These are phyloP conservation scores for Petromus typicus DNA, from an alignment of 2,113 vertebrate genomes.

Conservation along the genomic window DNA sequence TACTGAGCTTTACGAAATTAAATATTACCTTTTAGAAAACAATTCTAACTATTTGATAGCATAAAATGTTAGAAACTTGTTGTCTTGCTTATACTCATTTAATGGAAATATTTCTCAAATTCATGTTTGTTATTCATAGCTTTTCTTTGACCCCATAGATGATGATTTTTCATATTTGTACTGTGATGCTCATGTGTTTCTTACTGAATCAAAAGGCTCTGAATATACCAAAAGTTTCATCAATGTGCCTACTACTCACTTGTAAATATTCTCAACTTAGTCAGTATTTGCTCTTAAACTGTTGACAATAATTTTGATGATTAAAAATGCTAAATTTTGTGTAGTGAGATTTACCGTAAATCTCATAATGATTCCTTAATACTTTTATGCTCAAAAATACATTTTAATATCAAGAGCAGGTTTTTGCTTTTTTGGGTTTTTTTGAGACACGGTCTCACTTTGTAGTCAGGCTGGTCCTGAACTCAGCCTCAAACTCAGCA, in stretches of 20 bases:
- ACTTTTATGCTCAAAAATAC: background rate
- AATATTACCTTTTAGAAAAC: background rate
- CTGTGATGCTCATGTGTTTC: background rate
- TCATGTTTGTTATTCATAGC: background rate
- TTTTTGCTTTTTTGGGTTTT: too few species aligned
- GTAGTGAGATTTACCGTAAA: background rate
- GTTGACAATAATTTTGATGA: background rate
- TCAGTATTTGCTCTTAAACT: background rate
- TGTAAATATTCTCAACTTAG: background rate
- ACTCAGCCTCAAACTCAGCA: too few species aligned
- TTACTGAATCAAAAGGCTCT: background rate
- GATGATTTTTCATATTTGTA: background rate
- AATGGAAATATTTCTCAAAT: background rate
- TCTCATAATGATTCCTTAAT: background rate
- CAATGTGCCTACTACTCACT: background rate
- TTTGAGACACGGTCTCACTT: too few species aligned
- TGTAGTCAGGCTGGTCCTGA: too few species aligned
- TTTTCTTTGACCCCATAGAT: background rate
- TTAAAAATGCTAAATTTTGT: background rate
- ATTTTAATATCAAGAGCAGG: background rate
- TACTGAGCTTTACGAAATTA: conserved; percentile 16
- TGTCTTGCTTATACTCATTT: background rate
- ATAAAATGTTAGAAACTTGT: background rate
- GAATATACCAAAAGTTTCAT: background rate
- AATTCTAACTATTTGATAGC: background rate